Base-by-base conservation (phyloP, 2,797 vertebrate species). In the Lateolabrax maculatus region DNA sequence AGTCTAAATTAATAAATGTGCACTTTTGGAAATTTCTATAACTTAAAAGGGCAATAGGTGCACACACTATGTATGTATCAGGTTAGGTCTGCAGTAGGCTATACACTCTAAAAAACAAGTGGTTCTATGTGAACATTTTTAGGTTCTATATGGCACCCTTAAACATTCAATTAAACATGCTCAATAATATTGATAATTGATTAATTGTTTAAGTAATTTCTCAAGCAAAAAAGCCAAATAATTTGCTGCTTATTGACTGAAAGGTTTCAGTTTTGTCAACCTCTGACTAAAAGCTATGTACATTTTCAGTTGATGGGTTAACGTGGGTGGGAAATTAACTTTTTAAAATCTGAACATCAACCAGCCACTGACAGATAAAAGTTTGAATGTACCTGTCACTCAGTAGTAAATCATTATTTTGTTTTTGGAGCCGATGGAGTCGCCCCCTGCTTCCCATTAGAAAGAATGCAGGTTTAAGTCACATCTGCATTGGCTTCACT, bases 1-100 rank as follows among this genome's bases (percentile, higher is more conserved):
- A 18, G 10, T 46, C 31, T 41, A 55, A 67, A 53, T 55, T 4
- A 71, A 62, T 64, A 52, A 15, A 61, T 71, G 23, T 29, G 8
- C 9, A 36, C 9, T 51, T 75, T 71, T 27, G 27, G 4, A 64
- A 57, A 57, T 34, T 18, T 29, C n/a, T 29, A 27, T 57, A 1
- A 51, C 12, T 57, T 69, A 3, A 44, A 63, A 52, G 37, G 29
- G 8, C 18, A 48, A 11, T 36, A 18, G 12, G 48, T 41, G 8
- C 34, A 29, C 19, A 29, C 18, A 6, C 18, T 29, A 2, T 18
- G 13, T 52, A 13, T 27, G 23, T 2, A 63, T 52, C 10, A 10
- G 16, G 31, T 19, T 15, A 16, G 13, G 3, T 43, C 18, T 62
- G 37, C n/a, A n/a, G 53, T n/a, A 27, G n/a, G n/a, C n/a, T 36